phyloP scores from a whole-genome alignment of 1,140 invertebrate genomes.

The Hermetia illucens region DNA sequence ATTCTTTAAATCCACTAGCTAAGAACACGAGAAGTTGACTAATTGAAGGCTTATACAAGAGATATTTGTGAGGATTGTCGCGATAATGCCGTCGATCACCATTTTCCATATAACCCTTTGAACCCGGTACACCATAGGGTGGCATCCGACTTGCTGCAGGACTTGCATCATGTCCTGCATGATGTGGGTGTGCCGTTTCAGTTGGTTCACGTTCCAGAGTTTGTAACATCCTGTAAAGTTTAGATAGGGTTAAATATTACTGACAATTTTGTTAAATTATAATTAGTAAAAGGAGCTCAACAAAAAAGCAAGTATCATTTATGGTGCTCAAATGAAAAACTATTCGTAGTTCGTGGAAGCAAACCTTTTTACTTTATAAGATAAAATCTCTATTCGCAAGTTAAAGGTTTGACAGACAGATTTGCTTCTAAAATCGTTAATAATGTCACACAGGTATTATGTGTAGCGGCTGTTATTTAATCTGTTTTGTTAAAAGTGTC shows the following conservation, averaged over 20 bases:
- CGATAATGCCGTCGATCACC: slow-evolving; percentile 49
- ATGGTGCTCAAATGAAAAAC: neutral
- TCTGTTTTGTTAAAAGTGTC: too few species aligned
- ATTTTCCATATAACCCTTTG: slow-evolving; percentile 53
- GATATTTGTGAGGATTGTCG: slow-evolving; percentile 94
- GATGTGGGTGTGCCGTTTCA: slow-evolving; percentile 51
- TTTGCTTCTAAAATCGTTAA: too few species aligned
- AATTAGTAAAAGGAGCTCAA: neutral
- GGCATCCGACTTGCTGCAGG: slow-evolving; percentile 64
- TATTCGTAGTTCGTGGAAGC: too few species aligned
- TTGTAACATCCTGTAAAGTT: slow-evolving; percentile 64
- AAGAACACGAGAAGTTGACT: slow-evolving; percentile 88
- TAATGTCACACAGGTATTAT: too few species aligned
- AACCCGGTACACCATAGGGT: slow-evolving; percentile 39
- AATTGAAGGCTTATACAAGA: slow-evolving; percentile 89
- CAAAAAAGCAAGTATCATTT: neutral
- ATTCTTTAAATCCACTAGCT: slow-evolving; percentile 85
- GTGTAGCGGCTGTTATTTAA: too few species aligned
- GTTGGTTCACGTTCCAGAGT: slow-evolving; percentile 84
- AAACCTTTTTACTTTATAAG: too few species aligned
- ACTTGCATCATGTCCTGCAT: slow-evolving; percentile 64
- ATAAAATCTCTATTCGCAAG: too few species aligned
- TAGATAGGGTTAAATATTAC: neutral
- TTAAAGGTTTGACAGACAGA: too few species aligned
- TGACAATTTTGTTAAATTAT: too few species aligned